A percentile compares a stretch with the other conserved stretches of the same genome.
phyloP scores from a whole-genome alignment of 92 coral and sea anemone species.

The Porites evermanni region DNA sequence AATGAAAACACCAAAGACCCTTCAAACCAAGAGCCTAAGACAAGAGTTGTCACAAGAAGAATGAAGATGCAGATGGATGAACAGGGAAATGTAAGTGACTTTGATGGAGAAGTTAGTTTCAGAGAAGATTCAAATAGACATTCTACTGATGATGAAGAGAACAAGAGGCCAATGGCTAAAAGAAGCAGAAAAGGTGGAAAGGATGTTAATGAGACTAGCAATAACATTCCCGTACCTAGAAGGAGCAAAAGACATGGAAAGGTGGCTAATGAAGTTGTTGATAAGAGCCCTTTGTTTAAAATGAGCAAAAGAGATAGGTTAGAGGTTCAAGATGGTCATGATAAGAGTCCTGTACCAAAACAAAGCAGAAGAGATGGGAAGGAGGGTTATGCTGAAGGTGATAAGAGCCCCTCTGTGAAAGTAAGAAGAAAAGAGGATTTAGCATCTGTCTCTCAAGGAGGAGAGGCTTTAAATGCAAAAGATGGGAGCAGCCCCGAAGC shows the following conservation, averaged over 20 bases:
- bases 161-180: conserved; percentile 35
- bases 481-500: conserved; percentile 18
- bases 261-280: not conserved
- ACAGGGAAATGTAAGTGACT: conserved; percentile 4
- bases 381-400: too few relatives aligned
- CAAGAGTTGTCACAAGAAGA: not conserved
- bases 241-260: too few relatives aligned
- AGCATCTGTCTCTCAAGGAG: too few relatives aligned
- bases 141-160: conserved; percentile 3
- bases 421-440: too few relatives aligned
- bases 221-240: too few relatives aligned
- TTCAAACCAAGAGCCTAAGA: not conserved
- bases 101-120: conserved; percentile 32
- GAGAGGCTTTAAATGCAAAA: not conserved
- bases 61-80: not conserved
- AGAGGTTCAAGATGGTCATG: not conserved
- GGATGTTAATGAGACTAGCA: too few relatives aligned
- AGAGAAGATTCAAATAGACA: conserved; percentile 6
- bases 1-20: conserved; percentile 2
- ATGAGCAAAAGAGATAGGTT: not conserved
- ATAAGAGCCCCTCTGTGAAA: too few relatives aligned
- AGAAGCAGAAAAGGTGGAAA: not conserved
- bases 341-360: not conserved
- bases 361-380: not conserved
- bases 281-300: conserved; percentile 31